Conservation (phyloP, 2,888 invertebrate species). For the Halocaridina rubra region DNA sequence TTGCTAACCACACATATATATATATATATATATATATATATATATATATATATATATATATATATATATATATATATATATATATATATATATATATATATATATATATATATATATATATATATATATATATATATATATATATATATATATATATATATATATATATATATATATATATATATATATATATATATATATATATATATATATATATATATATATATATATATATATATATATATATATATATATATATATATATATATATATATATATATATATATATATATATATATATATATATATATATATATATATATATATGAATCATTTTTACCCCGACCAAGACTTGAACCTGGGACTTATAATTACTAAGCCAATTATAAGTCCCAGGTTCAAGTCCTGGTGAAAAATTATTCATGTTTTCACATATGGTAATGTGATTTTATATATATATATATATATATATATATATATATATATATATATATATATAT, state of each 20-base stretch:
- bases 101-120: not conserved
- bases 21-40: not conserved
- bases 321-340: no score
- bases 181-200: not conserved
- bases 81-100: not conserved
- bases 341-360: no score
- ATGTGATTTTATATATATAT: no score
- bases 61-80: not conserved
- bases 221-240: slow-evolving; percentile 7
- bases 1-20: not conserved
- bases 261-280: slow-evolving; percentile 1
- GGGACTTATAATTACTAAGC: no score
- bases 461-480: not conserved
- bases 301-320: slow-evolving; percentile 12
- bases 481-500: not conserved
- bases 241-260: not conserved
- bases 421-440: no score
- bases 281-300: slow-evolving; percentile 24
- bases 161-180: not conserved
- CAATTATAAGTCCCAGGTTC: no score
- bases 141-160: slow-evolving; percentile 14
- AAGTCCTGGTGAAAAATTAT: no score
- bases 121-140: not conserved
- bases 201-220: slow-evolving; percentile 1
- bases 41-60: not conserved